phyloP scores from a whole-genome alignment of 2,113 vertebrate species.

The Passer montanus region DNA sequence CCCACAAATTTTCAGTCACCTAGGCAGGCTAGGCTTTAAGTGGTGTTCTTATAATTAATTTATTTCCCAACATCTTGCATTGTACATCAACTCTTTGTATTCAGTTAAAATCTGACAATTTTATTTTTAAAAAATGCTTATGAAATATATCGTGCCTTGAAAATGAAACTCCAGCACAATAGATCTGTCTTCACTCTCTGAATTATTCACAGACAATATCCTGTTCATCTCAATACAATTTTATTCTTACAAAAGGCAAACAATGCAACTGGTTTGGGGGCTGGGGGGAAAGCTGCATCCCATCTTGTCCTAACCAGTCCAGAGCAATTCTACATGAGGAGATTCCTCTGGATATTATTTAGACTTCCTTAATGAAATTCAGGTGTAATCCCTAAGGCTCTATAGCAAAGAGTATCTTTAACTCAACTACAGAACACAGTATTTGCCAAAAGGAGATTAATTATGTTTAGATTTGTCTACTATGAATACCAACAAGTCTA shows the following conservation, averaged over 20 bases:
- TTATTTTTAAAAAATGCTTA: not conserved
- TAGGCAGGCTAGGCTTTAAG: not conserved
- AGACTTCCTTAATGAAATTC: slow-evolving; percentile 78
- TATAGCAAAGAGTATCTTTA: slow-evolving; percentile 71
- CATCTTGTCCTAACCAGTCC: slow-evolving; percentile 75
- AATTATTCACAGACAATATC: slow-evolving; percentile 37
- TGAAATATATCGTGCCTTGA: slow-evolving; percentile 18
- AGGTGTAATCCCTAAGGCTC: slow-evolving; percentile 86
- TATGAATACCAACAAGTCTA: slow-evolving; percentile 74
- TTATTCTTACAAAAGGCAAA: slow-evolving; percentile 30
- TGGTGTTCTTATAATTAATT: not conserved
- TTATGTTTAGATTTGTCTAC: slow-evolving; percentile 77
- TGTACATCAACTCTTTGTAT: not conserved
- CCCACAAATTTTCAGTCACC: not conserved
- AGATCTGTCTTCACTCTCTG: slow-evolving; percentile 26
- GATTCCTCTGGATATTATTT: slow-evolving; percentile 72
- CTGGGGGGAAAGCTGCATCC: not conserved
- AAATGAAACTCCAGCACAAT: slow-evolving; percentile 28
- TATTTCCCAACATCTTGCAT: not conserved
- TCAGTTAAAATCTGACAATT: slow-evolving; percentile 17
- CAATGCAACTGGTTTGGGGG: slow-evolving; percentile 32
- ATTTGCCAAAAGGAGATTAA: slow-evolving; percentile 79
- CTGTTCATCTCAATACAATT: slow-evolving; percentile 22
- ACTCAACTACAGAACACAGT: slow-evolving; percentile 74
- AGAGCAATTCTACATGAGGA: slow-evolving; percentile 58